Base-by-base conservation (phyloP, 2,888 invertebrate genomes). In the Scaptodrosophila latifasciaeformis region DNA sequence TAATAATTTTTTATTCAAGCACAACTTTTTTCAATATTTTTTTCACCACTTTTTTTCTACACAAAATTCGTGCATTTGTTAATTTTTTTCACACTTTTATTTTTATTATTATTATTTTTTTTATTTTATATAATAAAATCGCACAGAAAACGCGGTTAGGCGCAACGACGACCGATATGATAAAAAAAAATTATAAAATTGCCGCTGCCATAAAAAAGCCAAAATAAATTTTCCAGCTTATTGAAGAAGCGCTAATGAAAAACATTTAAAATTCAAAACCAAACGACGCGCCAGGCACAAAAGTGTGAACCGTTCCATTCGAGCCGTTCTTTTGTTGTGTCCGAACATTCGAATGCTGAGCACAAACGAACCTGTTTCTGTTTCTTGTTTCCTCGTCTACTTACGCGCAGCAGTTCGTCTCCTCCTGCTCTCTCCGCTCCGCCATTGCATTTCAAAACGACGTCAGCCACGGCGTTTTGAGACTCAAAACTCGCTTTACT, bases 261-360 rank as follows among this genome's bases (percentile, higher is more conserved):
- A 70, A 54, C 71, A 67, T 59, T 62, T 52, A 66, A 63, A 67
- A 47, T 54, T 46, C 49, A 47, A 59, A 45, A 61, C 27, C 37
- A 58, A 44, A 54, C 61, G 65, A 53, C 50, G 50, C 63, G 67
- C 71, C 59, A 59, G 53, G 44, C 34, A 40, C 52, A 67, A 69
- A 76, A 75, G 34, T 64, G 65, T 78, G 80, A 84, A 84, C 86
- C 85, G 86, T 82, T 82, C 85, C 74, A 84, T 77, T 82, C 83
- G 81, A 86, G 84, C 81, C 82, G 81, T 82, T 84, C 84, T 85
- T 84, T 86, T 86, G 85, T 86, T 86, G 79, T 86, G 86, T 75
- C 65, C 75, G 65, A 78, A 69, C 76, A 63, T 49, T 67, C 67
- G 57, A 68, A 67, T 68, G 67, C 76, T 65, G 65, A 67, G 63